A percentile compares a stretch with the other conserved stretches of the same genome.
These are phyloP conservation scores for Mythimna lalbum DNA, from an alignment of 2,888 invertebrate genomes.

Conservation along the genomic window DNA sequence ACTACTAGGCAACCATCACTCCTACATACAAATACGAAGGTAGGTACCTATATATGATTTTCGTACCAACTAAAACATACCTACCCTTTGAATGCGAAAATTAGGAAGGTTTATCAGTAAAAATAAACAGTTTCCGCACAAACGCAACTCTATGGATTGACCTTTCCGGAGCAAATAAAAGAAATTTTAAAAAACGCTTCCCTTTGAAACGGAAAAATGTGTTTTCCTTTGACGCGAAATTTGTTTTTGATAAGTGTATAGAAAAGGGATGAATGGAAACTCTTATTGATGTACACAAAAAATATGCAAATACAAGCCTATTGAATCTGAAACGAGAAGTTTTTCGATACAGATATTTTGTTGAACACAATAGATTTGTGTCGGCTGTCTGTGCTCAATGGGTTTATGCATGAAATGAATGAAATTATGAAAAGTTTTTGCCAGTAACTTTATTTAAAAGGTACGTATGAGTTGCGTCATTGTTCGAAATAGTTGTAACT, in stretches of 20 bases:
- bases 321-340: constrained; percentile 60
- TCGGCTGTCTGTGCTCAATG: constrained; percentile 29
- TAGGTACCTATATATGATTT: background rate
- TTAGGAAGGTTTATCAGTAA: constrained; percentile 52
- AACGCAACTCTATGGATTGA: constrained; percentile 53
- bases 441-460: constrained; percentile 12
- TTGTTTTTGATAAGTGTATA: constrained; percentile 61
- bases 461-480: background rate
- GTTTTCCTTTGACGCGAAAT: constrained; percentile 49
- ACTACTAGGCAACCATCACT: no score
- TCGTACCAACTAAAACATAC: background rate
- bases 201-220: constrained; percentile 46
- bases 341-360: constrained; percentile 61
- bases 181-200: constrained; percentile 35
- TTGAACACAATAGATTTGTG: constrained; percentile 56
- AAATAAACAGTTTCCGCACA: constrained; percentile 54
- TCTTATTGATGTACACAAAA: constrained; percentile 54
- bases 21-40: no score
- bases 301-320: constrained; percentile 58
- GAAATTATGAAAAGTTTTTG: constrained; percentile 17
- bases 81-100: background rate
- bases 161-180: constrained; percentile 63
- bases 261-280: constrained; percentile 53
- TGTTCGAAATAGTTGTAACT: no score
- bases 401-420: constrained; percentile 32